Conservation (phyloP, 2,797 vertebrate genomes). For the Rhinatrema bivittatum region DNA sequence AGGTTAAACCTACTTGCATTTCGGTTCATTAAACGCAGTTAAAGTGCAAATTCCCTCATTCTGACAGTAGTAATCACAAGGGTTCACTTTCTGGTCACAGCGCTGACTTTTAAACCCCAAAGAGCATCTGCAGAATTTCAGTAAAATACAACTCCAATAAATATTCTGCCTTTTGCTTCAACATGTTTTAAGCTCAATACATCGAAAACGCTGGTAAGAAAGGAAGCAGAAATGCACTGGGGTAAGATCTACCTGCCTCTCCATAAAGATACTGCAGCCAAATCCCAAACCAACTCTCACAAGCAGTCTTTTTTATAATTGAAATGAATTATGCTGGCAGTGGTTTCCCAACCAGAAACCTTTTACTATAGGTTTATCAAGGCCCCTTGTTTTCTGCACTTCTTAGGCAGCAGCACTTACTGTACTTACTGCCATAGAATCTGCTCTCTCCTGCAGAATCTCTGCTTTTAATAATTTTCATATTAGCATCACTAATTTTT, state of each 20-base stretch:
- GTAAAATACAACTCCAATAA: conserved; percentile 74
- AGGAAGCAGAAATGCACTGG: background rate
- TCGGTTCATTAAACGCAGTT: conserved; percentile 98
- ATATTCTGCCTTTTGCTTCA: conserved; percentile 49
- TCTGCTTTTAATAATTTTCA: too few species aligned
- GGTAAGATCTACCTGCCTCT: background rate
- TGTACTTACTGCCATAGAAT: too few species aligned
- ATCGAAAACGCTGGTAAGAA: conserved; percentile 33
- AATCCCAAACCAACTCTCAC: too few species aligned
- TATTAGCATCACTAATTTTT: too few species aligned
- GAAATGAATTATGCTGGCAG: too few species aligned
- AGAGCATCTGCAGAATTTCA: conserved; percentile 97
- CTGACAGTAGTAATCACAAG: conserved; percentile 99
- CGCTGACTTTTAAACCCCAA: conserved; percentile 99
- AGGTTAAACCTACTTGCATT: conserved; percentile 98
- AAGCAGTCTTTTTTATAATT: background rate
- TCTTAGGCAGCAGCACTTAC: too few species aligned
- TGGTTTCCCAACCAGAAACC: too few species aligned
- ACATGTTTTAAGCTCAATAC: conserved; percentile 44
- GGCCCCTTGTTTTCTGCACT: too few species aligned
- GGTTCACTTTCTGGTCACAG: conserved; percentile 99
- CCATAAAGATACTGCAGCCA: too few species aligned
- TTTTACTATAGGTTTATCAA: too few species aligned
- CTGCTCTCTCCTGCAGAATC: too few species aligned
- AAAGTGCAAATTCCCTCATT: conserved; percentile 99